phyloP scores from a whole-genome alignment of 92 coral and sea anemone genomes.

The Meandrina meandrites region DNA sequence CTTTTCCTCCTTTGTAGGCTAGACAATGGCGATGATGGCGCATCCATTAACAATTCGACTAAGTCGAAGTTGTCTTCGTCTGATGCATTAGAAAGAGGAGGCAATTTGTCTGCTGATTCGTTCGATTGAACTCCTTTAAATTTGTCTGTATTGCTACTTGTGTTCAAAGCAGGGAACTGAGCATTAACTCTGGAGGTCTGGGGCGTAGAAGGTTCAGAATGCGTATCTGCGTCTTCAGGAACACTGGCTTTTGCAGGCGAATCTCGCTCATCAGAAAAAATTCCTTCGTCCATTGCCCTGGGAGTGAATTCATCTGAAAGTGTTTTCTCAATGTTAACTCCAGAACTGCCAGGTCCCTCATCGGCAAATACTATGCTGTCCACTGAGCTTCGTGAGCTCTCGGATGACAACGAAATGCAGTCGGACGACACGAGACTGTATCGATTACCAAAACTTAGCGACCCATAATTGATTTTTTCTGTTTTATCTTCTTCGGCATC shows the following conservation, averaged over 20 bases:
- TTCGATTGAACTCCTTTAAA: not conserved
- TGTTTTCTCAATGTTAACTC: not conserved
- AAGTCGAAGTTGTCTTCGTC: constrained; percentile 33
- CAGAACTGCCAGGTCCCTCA: constrained; percentile 51
- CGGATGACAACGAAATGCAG: constrained; percentile 93
- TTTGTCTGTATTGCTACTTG: constrained; percentile 4
- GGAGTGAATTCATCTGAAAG: constrained; percentile 31
- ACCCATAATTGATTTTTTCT: constrained; percentile 69
- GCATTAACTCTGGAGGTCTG: constrained; percentile 31
- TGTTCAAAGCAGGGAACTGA: constrained; percentile 23
- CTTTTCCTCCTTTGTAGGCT: constrained; percentile 23
- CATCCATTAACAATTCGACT: constrained; percentile 78
- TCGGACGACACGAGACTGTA: constrained; percentile 99
- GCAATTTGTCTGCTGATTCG: constrained; percentile 2
- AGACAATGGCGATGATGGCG: constrained; percentile 61
- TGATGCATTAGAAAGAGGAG: constrained; percentile 14
- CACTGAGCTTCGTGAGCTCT: constrained; percentile 81
- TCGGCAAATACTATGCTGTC: constrained; percentile 71
- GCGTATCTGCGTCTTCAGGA: constrained; percentile 20
- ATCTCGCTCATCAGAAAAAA: constrained; percentile 71
- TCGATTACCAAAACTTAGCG: constrained; percentile 87
- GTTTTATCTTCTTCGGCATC: constrained; percentile 55
- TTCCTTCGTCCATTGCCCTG: constrained; percentile 70
- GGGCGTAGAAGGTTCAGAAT: constrained; percentile 27
- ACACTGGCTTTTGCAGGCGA: constrained; percentile 38